Conservation (phyloP, 2,113 vertebrate genomes). For the Limanda limanda region DNA sequence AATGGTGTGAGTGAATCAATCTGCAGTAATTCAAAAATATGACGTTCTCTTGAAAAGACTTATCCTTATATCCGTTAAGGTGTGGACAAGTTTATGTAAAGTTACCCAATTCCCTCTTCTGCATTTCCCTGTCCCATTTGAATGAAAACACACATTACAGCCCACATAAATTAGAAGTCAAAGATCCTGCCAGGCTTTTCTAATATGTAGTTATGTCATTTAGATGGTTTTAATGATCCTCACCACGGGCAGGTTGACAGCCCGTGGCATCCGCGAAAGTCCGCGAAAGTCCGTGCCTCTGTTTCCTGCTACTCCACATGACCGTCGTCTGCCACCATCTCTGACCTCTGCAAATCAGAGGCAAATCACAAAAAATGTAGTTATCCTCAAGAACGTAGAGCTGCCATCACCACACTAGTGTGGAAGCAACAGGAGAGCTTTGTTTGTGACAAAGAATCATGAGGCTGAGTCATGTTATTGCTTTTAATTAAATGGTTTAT, state of each 20-base stretch:
- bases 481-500: too few species aligned
- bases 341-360: constrained; percentile 43
- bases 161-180: not conserved
- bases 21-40: not conserved
- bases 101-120: constrained; percentile 15
- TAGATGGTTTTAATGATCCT: constrained; percentile 69
- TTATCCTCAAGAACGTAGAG: constrained; percentile 12
- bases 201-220: not conserved
- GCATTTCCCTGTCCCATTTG: constrained; percentile 25
- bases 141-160: not conserved
- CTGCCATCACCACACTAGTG: constrained; percentile 15
- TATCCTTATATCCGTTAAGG: not conserved
- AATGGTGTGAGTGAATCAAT: too few species aligned
- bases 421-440: constrained; percentile 1
- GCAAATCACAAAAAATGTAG: not conserved
- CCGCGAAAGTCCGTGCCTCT: constrained; percentile 78
- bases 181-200: not conserved
- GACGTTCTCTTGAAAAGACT: accelerated
- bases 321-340: constrained; percentile 76
- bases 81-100: not conserved
- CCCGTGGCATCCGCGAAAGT: constrained; percentile 97
- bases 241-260: constrained; percentile 87
- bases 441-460: constrained; percentile 4
- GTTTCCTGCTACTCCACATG: constrained; percentile 87
- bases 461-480: not conserved